Base-by-base conservation (phyloP, 2,113 vertebrate species). In the Pangasianodon hypophthalmus region DNA sequence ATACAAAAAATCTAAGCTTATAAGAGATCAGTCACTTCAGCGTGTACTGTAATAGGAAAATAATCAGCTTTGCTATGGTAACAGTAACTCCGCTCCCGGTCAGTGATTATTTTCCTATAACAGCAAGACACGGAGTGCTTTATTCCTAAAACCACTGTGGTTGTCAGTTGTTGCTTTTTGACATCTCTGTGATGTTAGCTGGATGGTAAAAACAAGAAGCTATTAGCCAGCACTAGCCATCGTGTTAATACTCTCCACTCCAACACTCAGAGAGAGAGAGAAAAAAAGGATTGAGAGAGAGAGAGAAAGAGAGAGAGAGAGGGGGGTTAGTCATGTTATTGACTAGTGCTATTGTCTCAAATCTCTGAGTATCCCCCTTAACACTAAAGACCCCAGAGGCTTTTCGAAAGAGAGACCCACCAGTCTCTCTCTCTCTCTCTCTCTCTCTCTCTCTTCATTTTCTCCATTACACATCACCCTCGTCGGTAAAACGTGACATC, bases 261-360 rank as follows among this genome's bases (percentile, higher is more conserved):
- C n/a, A 37, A 26, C 41, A 10, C 48, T 69, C 41, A 81, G 58
- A 41, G 71, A 73, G 77, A 19, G 32, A 75, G 52, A 26, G 80
- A 80, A 67, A 24, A 84, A 89, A 86, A 14, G 52, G 52, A 13
- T 54, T 54, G 85, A 90, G 80, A 82, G 71, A 50, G 81, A 73
- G 87, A 85, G 60, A 71, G 85, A 91, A 60, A 80, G 58, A 84
- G 81, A 77, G 73, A 88, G 90, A 77, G 54, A 56, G 60, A 85
- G 90, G 50, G 83, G 73, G 88, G 44, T 87, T 85, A 92, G 89
- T 87, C 86, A 92, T 90, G 92, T 93, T 93, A 92, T 94, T 95
- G 95, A 95, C 94, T 92, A 93, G 94, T 92, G 90, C 90, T 88
- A 93, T 95, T 95, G 94, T 96, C 91, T 93, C 80, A 83, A 91